Conservation (phyloP, 2,797 vertebrate genomes). For the Chaetophractus vellerosus region DNA sequence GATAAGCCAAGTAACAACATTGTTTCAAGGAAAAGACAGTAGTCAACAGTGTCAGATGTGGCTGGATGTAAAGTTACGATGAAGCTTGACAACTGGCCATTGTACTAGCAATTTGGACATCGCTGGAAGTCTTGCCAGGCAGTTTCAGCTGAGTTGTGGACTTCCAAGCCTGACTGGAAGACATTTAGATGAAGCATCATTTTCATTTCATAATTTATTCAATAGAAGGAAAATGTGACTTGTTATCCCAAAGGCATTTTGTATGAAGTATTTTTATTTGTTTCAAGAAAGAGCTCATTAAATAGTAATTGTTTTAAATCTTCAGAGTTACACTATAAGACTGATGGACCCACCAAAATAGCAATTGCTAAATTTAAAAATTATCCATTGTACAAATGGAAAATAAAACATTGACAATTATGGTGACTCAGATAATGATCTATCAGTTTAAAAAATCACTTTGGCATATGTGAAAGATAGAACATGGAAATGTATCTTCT, state of each 20-base stretch:
- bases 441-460: too few relatives aligned
- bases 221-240: slow-evolving; percentile 16
- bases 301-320: neutral
- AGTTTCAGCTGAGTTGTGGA: neutral
- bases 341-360: neutral
- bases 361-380: slow-evolving; percentile 24
- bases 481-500: too few relatives aligned
- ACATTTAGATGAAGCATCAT: neutral
- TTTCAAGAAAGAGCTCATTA: neutral
- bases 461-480: too few relatives aligned
- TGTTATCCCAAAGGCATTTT: neutral
- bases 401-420: neutral
- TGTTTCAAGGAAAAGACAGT: neutral
- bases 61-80: neutral
- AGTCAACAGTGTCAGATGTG: neutral
- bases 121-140: neutral
- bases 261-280: neutral
- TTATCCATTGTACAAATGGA: neutral
- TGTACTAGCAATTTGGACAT: neutral
- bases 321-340: neutral
- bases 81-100: neutral
- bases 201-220: slow-evolving; percentile 12
- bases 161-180: neutral
- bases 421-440: too few relatives aligned
- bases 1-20: neutral